Conservation (phyloP, 2,888 invertebrate genomes). For the Dryobota labecula region DNA sequence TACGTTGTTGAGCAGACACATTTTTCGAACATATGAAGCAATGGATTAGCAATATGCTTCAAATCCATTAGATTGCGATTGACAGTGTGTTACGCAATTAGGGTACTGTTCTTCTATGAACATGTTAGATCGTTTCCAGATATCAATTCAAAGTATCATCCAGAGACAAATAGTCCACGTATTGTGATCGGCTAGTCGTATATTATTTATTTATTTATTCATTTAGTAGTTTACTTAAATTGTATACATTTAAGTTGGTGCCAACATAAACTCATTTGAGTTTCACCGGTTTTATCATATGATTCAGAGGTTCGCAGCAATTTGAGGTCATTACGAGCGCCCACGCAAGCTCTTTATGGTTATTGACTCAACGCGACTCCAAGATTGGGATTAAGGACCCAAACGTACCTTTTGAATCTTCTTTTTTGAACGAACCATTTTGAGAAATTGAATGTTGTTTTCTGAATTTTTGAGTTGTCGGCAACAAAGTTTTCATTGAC, state of each 20-base stretch:
- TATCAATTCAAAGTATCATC: not conserved
- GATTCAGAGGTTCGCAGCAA: slow-evolving; percentile 56
- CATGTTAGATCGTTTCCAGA: not conserved
- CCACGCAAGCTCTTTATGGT: slow-evolving; percentile 55
- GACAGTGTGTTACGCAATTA: too few relatives aligned
- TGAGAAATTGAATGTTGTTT: not conserved
- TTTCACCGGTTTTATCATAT: too few relatives aligned
- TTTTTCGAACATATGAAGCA: too few relatives aligned
- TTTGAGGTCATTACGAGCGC: slow-evolving; percentile 50
- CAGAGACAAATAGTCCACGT: slow-evolving; percentile 20
- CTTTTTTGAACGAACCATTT: not conserved
- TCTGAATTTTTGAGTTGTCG: not conserved
- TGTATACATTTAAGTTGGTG: too few relatives aligned
- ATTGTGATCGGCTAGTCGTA: slow-evolving; percentile 16
- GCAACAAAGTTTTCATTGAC: too few relatives aligned
- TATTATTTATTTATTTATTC: too few relatives aligned
- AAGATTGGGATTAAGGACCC: slow-evolving; percentile 19
- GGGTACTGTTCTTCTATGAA: too few relatives aligned
- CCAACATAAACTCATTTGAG: too few relatives aligned
- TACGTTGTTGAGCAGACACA: too few relatives aligned
- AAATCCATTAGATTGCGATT: too few relatives aligned
- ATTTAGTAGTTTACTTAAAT: too few relatives aligned
- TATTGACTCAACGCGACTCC: slow-evolving; percentile 54
- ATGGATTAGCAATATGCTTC: too few relatives aligned
- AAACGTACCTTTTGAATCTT: slow-evolving; percentile 5